Percentiles rank a stretch among this genome's conserved stretches.
phyloP scores from a whole-genome alignment of 2,113 vertebrate genomes.

The Ptyas mucosa region DNA sequence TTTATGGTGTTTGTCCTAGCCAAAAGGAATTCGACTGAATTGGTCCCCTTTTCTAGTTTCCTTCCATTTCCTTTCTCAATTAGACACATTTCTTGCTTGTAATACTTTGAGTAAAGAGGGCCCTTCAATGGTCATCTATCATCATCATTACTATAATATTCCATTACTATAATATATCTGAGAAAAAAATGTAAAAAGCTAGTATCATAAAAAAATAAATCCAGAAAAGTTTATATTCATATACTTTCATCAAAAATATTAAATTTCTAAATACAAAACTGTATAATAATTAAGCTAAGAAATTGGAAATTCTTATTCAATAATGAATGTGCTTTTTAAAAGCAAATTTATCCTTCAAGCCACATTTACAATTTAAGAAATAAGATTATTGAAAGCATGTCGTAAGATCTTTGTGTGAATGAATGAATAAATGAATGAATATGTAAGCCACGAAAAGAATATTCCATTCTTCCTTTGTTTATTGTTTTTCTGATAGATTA shows the following conservation, averaged over 20 bases:
- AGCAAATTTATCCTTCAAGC: background rate
- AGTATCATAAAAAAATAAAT: too few species aligned
- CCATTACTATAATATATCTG: too few species aligned
- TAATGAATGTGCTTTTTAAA: background rate
- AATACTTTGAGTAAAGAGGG: too few species aligned
- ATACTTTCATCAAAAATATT: too few species aligned
- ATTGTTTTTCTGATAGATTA: conserved; percentile 2
- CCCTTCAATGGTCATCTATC: too few species aligned
- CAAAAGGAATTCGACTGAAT: too few species aligned
- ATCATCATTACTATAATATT: too few species aligned
- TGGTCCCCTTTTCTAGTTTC: too few species aligned
- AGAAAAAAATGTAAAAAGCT: too few species aligned
- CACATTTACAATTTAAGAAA: background rate
- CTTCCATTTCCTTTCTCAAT: too few species aligned
- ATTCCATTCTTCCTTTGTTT: conserved; percentile 8
- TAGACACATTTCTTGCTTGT: too few species aligned
- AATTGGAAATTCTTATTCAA: background rate
- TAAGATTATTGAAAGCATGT: background rate
- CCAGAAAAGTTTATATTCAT: background rate
- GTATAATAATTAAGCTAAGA: background rate
- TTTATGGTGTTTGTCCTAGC: too few species aligned
- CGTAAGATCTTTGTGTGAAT: background rate
- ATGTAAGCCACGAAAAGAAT: background rate
- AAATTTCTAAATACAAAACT: background rate
- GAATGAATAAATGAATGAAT: background rate